These are phyloP conservation scores for Oryzias woworae DNA, from an alignment of 2,113 vertebrate species.

Conservation along the genomic window DNA sequence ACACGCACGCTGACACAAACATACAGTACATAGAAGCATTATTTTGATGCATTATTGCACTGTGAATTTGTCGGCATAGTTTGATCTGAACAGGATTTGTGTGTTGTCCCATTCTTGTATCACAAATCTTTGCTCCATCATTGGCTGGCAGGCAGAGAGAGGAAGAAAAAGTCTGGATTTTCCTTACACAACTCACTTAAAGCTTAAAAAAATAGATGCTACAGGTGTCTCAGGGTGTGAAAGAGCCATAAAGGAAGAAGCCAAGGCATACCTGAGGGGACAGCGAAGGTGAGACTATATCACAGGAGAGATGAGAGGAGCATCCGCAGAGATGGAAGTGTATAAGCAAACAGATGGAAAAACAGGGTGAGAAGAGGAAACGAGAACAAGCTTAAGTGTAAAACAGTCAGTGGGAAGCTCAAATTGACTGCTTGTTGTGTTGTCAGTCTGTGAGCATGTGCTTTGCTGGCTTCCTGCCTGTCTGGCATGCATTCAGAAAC, in stretches of 20 bases:
- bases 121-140: constrained; percentile 35
- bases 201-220: constrained; percentile 5
- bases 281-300: constrained; percentile 22
- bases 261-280: constrained; percentile 48
- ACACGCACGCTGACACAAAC: constrained; percentile 23
- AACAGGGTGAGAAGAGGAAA: constrained; percentile 32
- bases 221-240: constrained; percentile 24
- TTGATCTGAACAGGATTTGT: constrained; percentile 21
- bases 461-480: constrained; percentile 43
- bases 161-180: constrained; percentile 20
- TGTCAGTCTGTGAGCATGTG: constrained; percentile 42
- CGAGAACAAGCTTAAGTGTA: constrained; percentile 14
- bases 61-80: constrained; percentile 11
- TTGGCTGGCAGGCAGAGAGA: constrained; percentile 19
- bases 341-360: constrained; percentile 41
- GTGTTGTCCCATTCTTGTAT: constrained; percentile 10
- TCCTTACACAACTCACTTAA: constrained; percentile 33
- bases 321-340: background rate
- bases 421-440: constrained; percentile 16
- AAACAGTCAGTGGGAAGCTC: background rate
- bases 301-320: constrained; percentile 28
- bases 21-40: constrained; percentile 1
- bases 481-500: constrained; percentile 30
- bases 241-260: constrained; percentile 15
- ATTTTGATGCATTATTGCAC: constrained; percentile 18